Percentiles rank a stretch among this genome's conserved stretches.
These are phyloP conservation scores for Abscondita cerata DNA, from an alignment of 2,888 invertebrate genomes.

Conservation along the genomic window DNA sequence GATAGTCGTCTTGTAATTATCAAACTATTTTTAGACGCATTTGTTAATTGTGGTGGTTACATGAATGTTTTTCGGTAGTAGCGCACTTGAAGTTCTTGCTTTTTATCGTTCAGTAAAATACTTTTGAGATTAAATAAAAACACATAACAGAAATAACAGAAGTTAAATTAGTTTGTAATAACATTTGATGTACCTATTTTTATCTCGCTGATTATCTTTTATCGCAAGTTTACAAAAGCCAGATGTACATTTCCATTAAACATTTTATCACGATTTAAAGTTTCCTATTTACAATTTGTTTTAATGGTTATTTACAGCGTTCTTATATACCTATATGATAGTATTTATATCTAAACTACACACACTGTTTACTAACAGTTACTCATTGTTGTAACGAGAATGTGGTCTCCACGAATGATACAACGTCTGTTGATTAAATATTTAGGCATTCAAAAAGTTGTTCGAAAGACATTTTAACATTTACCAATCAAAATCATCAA, in stretches of 20 bases:
- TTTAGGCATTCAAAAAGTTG: no score
- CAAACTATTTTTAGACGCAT: slow-evolving; percentile 3
- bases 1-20: no score
- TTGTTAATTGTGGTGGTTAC: neutral
- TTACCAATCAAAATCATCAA: no score
- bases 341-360: neutral
- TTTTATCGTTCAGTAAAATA: slow-evolving; percentile 8
- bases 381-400: no score
- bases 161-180: slow-evolving; percentile 10
- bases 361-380: no score
- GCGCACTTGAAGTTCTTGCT: slow-evolving; percentile 2
- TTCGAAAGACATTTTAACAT: no score
- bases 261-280: slow-evolving; percentile 9
- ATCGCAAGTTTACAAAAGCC: slow-evolving; percentile 11
- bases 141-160: slow-evolving; percentile 7
- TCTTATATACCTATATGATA: neutral
- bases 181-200: slow-evolving; percentile 7
- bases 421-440: no score
- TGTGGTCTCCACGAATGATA: no score
- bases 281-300: slow-evolving; percentile 3
- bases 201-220: slow-evolving; percentile 10
- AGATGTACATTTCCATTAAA: slow-evolving; percentile 10
- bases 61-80: slow-evolving; percentile 4
- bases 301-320: neutral
- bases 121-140: slow-evolving; percentile 10